These are phyloP conservation scores for Phallusia fumigata DNA, from an alignment of 23 tunicate genomes.

Conservation along the genomic window DNA sequence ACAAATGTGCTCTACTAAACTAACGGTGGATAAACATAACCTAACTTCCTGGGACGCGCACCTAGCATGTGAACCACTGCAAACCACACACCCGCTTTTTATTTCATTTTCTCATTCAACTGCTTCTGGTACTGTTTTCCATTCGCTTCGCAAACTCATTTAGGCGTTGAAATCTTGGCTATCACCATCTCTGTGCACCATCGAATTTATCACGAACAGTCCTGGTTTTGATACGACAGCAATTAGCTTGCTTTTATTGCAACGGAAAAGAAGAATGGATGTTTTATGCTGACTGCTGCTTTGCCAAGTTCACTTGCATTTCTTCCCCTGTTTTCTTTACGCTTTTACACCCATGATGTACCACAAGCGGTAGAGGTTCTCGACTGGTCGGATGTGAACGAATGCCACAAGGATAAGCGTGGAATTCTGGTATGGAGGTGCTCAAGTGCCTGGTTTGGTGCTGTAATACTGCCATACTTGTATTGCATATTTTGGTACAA, in stretches of 20 bases:
- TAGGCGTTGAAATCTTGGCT: no score
- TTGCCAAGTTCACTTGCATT: conserved; percentile 13
- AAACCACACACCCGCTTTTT: no score
- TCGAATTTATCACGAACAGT: no score
- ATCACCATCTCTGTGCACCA: no score
- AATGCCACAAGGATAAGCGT: conserved; percentile 1
- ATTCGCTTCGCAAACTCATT: background rate
- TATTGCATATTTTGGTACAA: conserved; percentile 11
- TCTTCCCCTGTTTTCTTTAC: background rate
- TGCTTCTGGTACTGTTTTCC: background rate
- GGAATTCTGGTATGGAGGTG: conserved; percentile 14
- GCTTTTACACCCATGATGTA: conserved; percentile 9
- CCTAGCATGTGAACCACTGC: no score
- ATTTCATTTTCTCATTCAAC: background rate
- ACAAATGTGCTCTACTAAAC: background rate
- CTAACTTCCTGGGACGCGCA: no score
- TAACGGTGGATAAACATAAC: background rate
- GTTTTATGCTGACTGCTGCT: background rate
- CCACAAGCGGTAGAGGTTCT: background rate
- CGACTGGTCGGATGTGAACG: background rate
- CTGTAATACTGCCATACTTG: conserved; percentile 11
- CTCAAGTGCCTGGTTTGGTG: conserved; percentile 6
- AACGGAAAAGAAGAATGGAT: background rate
- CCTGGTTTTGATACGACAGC: no score
- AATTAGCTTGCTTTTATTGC: background rate